Evolutionary conservation across 2,113 vertebrate genomes (phyloP).

Genomic region (Sisor rabdophorus): DNA sequence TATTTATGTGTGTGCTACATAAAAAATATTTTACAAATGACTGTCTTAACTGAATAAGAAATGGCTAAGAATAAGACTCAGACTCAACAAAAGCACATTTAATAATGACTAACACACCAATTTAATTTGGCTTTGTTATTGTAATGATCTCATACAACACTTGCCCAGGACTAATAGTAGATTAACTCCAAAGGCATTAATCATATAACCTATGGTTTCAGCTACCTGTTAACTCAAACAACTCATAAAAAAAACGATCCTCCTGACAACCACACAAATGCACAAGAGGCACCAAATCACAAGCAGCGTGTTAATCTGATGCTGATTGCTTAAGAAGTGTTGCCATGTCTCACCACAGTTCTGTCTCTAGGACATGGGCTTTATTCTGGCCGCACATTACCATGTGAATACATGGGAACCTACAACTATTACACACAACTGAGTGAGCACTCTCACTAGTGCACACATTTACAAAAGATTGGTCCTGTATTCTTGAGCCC

Average conservation of each 20-base stretch:
- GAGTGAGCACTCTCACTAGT: conserved; percentile 42
- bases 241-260: conserved; percentile 41
- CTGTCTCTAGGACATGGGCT: conserved; percentile 46
- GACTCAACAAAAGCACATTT: background rate
- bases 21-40: background rate
- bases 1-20: background rate
- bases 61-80: background rate
- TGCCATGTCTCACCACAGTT: conserved; percentile 41
- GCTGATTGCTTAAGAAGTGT: conserved; percentile 21
- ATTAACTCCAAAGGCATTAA: conserved; percentile 2
- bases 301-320: conserved; percentile 51
- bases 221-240: conserved; percentile 58
- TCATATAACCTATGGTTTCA: conserved; percentile 41
- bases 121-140: background rate
- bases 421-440: conserved; percentile 58
- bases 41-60: background rate
- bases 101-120: background rate
- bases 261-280: conserved; percentile 42
- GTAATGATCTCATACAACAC: background rate
- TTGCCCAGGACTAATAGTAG: background rate
- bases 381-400: conserved; percentile 65
- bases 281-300: conserved; percentile 44
- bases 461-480: conserved; percentile 54
- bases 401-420: conserved; percentile 73
- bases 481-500: conserved; percentile 54